Evolutionary conservation across 1,140 invertebrate species (phyloP), one percentile per base, ranked within the genome.

Genomic region (Argopecten irradians): DNA sequence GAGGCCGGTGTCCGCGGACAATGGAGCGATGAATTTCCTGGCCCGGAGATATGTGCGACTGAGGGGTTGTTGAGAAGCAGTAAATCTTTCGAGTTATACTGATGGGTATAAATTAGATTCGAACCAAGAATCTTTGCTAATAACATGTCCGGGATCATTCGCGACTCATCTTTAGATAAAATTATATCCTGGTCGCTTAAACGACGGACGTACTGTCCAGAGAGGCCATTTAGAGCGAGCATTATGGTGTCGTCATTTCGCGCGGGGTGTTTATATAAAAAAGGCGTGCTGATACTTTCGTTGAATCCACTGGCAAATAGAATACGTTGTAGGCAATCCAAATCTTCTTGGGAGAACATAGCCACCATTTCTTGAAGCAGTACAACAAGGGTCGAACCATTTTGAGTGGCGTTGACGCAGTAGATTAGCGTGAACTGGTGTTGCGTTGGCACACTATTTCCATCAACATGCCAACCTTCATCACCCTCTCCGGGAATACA

Each of bases 381-480:
- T 36, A 89, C 88, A 13, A 90, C 43, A n/a, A 91, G 34, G 13
- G 90, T 91, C 34, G 90, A 88, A 1, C 88, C 90, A 71, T 89
- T 89, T 84, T 71, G 35, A 9, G 86, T 91, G n/a, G 83, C 86
- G 34, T 85, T 85, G 13, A 86, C 87, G 71, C 90, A 91, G 34
- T 91, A 91, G 14, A 91, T 89, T 3, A 91, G 13, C 14, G 90
- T 91, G 34, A 91, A 91, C 28, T 87, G 55, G 39, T 91, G 90
- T 36, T 88, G 90, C 11, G 33, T 46, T 34, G 87, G 86, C 28
- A 82, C 55, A 28, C 43, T 84, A 16, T 91, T 89, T 19, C 90
- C 90, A 82, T 91, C 90, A 8, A 89, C 86, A 55, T 91, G 90
- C 90, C 90, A 91, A 33, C 88, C 90, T 82, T 91, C 90, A 9